A percentile compares a stretch with the other conserved stretches of the same genome.
Conservation (phyloP, 2,888 invertebrate genomes). For the Athalia cordata region DNA sequence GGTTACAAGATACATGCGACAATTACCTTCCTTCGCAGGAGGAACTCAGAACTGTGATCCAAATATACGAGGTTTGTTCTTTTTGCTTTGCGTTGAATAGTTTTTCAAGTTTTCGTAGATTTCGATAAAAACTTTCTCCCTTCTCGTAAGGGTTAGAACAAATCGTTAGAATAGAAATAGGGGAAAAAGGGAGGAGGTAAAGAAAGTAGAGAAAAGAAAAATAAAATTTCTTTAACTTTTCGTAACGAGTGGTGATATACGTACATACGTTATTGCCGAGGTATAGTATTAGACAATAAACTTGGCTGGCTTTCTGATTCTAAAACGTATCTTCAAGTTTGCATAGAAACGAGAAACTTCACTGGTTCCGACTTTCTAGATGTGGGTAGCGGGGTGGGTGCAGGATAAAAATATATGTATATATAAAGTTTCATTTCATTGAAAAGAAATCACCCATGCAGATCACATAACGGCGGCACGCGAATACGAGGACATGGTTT, state of each 20-base stretch:
- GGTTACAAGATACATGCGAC: no score
- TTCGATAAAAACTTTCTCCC: background rate
- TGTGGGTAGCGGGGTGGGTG: background rate
- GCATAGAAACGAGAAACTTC: slow-evolving; percentile 40
- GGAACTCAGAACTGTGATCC: no score
- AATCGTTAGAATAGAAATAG: background rate
- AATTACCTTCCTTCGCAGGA: no score
- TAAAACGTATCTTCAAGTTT: slow-evolving; percentile 34
- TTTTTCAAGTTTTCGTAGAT: background rate
- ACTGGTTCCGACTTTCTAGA: slow-evolving; percentile 2
- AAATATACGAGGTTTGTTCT: no score
- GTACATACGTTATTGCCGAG: background rate
- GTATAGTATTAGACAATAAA: background rate
- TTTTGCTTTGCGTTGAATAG: no score
- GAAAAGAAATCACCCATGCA: slow-evolving; percentile 16
- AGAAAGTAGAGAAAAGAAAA: background rate
- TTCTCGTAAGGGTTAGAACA: background rate
- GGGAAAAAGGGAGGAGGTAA: background rate
- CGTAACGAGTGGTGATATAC: background rate
- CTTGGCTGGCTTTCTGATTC: slow-evolving; percentile 2
- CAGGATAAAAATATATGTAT: slow-evolving; percentile 2
- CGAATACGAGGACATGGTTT: slow-evolving; percentile 17
- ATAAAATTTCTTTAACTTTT: background rate
- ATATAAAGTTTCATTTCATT: slow-evolving; percentile 41
- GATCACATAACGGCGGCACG: slow-evolving; percentile 20